These are phyloP conservation scores for Zosterops borbonicus DNA, from an alignment of 2,113 vertebrate species.

Conservation along the genomic window DNA sequence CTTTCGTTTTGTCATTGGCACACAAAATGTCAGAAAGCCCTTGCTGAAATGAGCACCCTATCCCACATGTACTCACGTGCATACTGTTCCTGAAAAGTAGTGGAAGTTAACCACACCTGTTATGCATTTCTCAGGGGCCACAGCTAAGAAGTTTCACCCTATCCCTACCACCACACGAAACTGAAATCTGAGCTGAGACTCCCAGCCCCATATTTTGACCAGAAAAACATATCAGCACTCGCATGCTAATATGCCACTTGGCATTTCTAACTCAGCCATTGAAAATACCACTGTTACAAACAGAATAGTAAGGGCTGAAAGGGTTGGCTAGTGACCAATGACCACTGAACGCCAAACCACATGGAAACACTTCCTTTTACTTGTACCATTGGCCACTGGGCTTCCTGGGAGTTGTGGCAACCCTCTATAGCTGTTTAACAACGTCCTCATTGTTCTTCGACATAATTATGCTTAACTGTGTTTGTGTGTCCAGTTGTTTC, in stretches of 20 bases:
- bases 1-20: neutral
- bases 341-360: neutral
- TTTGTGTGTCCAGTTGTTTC: neutral
- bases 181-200: neutral
- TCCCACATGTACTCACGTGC: fast-evolving
- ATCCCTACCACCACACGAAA: neutral
- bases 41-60: neutral
- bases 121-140: neutral
- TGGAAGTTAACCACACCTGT: neutral
- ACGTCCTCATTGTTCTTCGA: fast-evolving
- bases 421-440: neutral
- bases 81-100: neutral
- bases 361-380: neutral
- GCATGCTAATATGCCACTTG: neutral
- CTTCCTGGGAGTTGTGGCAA: neutral
- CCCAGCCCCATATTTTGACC: neutral
- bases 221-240: neutral
- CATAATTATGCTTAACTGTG: neutral
- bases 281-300: neutral
- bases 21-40: neutral
- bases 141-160: neutral
- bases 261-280: neutral
- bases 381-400: neutral
- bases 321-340: neutral
- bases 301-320: neutral